Evolutionary conservation across 2,888 invertebrate genomes (phyloP).

Genomic region (Cerastis leucographa): DNA sequence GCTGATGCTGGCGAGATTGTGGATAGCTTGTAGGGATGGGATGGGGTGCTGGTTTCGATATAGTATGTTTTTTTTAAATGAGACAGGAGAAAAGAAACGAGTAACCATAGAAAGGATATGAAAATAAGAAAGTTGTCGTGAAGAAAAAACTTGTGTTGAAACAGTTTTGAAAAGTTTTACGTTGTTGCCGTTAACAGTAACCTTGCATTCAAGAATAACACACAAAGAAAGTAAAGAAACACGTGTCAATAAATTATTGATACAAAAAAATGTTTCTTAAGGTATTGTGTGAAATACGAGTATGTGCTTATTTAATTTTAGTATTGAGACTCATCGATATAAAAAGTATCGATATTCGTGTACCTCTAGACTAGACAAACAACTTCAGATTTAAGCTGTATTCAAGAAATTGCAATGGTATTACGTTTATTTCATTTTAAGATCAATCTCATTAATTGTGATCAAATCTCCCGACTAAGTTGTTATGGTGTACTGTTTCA

Average conservation of each 20-base stretch:
- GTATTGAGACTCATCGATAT: neutral
- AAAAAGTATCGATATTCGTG: constrained; percentile 7
- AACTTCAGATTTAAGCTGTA: constrained; percentile 64
- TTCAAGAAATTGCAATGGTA: constrained; percentile 71
- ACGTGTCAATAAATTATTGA: neutral
- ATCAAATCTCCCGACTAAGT: neutral
- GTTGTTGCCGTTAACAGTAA: neutral
- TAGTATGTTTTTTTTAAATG: neutral
- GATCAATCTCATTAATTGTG: constrained; percentile 18
- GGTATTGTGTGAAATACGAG: neutral
- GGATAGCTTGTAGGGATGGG: constrained; percentile 47
- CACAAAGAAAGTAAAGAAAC: neutral
- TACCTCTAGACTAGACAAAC: constrained; percentile 48
- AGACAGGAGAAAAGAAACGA: neutral
- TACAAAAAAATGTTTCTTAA: neutral
- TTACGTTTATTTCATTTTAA: constrained; percentile 64
- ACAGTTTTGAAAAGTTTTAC: neutral
- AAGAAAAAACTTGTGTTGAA: neutral
- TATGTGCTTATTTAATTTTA: neutral
- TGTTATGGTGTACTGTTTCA: neutral
- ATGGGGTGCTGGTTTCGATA: constrained; percentile 15
- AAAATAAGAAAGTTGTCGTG: neutral
- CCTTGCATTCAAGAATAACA: neutral
- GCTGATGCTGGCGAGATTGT: constrained; percentile 48
- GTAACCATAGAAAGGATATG: no score